Conservation (phyloP, 2,113 vertebrate species). For the Limnothrissa miodon region DNA sequence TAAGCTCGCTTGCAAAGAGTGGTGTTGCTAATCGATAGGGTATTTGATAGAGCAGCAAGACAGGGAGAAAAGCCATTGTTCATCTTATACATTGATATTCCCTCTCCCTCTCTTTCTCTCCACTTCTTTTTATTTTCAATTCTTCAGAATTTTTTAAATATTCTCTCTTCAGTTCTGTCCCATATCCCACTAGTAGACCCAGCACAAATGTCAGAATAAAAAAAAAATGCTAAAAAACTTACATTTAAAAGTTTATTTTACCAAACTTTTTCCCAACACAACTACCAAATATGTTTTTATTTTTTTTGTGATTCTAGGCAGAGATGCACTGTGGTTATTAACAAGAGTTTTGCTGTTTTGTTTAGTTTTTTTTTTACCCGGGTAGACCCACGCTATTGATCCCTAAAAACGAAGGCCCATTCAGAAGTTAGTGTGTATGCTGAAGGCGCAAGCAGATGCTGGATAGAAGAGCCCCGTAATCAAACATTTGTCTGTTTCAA, state of each 20-base stretch:
- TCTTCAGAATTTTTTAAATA: too few relatives aligned
- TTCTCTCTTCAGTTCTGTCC: constrained; percentile 37
- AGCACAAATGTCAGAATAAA: background rate
- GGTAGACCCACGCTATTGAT: too few relatives aligned
- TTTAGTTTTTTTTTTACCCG: background rate
- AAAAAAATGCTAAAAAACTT: constrained; percentile 17
- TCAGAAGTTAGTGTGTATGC: too few relatives aligned
- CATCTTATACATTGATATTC: constrained; percentile 68
- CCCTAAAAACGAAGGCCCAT: too few relatives aligned
- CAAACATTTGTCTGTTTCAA: too few relatives aligned
- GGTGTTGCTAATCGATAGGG: constrained; percentile 61
- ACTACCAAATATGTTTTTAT: background rate
- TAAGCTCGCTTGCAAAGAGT: constrained; percentile 41
- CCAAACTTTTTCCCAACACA: background rate
- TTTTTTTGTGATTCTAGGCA: background rate
- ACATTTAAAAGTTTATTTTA: background rate
- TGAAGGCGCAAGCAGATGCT: too few relatives aligned
- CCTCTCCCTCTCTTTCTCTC: constrained; percentile 31
- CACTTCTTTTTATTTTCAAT: background rate
- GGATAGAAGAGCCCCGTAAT: too few relatives aligned
- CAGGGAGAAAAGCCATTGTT: constrained; percentile 49
- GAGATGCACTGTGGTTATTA: too few relatives aligned
- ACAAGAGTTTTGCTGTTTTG: too few relatives aligned
- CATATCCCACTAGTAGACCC: constrained; percentile 28
- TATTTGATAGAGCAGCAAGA: constrained; percentile 57